Evolutionary conservation across 2,888 invertebrate species (phyloP).

Genomic region (Alloscopus bannaensis): DNA sequence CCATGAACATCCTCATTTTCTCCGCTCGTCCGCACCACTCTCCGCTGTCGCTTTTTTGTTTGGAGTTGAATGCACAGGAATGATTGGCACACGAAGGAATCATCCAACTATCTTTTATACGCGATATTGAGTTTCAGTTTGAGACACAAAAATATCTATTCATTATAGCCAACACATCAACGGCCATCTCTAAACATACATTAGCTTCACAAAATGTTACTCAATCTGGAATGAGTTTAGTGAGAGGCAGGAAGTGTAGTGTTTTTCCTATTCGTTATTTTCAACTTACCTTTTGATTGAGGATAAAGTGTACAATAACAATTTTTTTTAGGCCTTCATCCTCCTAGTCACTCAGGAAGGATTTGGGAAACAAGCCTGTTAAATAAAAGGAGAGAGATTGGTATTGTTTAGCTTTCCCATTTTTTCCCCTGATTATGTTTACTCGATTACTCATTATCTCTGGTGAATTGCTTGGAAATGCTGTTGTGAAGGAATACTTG

Average conservation of each 20-base stretch:
- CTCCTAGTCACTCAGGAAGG: too few relatives aligned
- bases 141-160: not conserved
- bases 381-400: not conserved
- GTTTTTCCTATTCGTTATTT: slow-evolving; percentile 26
- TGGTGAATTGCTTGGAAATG: not conserved
- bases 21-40: not conserved
- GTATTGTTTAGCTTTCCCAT: not conserved
- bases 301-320: not conserved
- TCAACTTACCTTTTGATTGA: slow-evolving; percentile 37
- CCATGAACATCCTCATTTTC: slow-evolving; percentile 30
- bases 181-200: not conserved
- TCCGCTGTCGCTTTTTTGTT: not conserved
- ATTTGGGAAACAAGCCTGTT: not conserved
- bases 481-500: not conserved
- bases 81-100: not conserved
- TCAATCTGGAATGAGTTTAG: too few relatives aligned
- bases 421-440: not conserved
- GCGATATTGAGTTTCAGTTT: not conserved
- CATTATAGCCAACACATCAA: not conserved
- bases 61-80: slow-evolving; percentile 10
- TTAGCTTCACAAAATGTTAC: too few relatives aligned
- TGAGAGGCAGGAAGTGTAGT: not conserved
- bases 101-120: not conserved
- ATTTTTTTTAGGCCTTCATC: too few relatives aligned
- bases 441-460: not conserved